A percentile compares a stretch with the other conserved stretches of the same genome.
These are phyloP conservation scores for Ibidorhyncha struthersii DNA, from an alignment of 2,113 vertebrate genomes.

Conservation along the genomic window DNA sequence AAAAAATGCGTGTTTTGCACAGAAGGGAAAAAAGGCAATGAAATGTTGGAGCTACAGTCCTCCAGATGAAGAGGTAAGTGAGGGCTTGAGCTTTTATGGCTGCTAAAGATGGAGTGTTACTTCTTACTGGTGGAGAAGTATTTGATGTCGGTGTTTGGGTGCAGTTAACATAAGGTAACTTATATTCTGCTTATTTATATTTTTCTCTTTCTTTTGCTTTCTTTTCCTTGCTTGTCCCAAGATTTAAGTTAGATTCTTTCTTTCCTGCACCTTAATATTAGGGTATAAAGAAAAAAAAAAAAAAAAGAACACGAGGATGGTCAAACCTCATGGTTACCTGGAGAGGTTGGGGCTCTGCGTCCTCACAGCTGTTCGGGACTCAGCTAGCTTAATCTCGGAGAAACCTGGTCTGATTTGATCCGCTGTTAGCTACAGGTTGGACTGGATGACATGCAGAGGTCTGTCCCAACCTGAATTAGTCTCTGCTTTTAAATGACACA, in stretches of 20 bases:
- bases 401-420: neutral
- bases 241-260: neutral
- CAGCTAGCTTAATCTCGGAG: too few species aligned
- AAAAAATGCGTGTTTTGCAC: fast-evolving
- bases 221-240: neutral
- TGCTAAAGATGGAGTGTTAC: fast-evolving
- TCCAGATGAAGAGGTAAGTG: neutral
- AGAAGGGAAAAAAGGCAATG: fast-evolving
- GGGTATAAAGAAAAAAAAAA: neutral
- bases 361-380: neutral
- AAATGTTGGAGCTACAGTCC: fast-evolving
- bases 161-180: neutral
- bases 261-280: neutral
- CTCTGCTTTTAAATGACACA: neutral
- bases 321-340: neutral
- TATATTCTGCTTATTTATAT: fast-evolving
- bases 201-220: neutral
- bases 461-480: neutral
- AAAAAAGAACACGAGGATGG: too few species aligned
- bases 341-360: neutral
- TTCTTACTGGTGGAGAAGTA: fast-evolving
- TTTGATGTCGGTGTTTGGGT: fast-evolving
- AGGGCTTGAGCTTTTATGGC: too few species aligned
- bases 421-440: neutral
- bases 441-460: neutral